These are phyloP conservation scores for Eidolon helvum DNA, from an alignment of 2,113 vertebrate species.

Conservation along the genomic window DNA sequence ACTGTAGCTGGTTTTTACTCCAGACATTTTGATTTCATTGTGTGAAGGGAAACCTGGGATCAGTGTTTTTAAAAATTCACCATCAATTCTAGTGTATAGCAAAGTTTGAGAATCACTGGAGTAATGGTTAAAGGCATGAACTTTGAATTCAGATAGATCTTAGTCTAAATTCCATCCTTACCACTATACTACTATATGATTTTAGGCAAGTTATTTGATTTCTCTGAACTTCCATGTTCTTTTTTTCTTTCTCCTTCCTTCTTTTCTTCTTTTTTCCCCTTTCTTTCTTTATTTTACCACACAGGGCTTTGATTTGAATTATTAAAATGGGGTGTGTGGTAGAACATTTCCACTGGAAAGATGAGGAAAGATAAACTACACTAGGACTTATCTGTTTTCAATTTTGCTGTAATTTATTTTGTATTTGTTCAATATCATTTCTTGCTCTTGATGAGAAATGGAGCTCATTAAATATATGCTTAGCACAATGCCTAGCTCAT, in stretches of 20 bases:
- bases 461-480: not conserved
- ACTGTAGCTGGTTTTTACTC: not conserved
- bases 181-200: not conserved
- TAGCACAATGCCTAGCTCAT: not conserved
- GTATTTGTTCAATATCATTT: slow-evolving; percentile 35
- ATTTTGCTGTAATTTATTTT: slow-evolving; percentile 27
- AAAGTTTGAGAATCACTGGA: not conserved
- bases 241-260: not conserved
- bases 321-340: not conserved
- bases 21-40: not conserved
- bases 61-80: not conserved
- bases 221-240: not conserved
- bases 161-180: not conserved
- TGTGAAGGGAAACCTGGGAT: not conserved
- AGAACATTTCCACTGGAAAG: not conserved
- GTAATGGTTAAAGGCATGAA: not conserved
- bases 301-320: not conserved
- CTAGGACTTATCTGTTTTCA: not conserved
- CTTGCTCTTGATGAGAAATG: slow-evolving; percentile 39
- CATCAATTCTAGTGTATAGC: not conserved
- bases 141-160: not conserved
- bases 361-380: slow-evolving; percentile 37
- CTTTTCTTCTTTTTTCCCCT: no score
- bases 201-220: not conserved
- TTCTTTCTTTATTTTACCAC: not conserved